Percentiles rank a stretch among this genome's conserved stretches.
phyloP scores from a whole-genome alignment of 2,797 vertebrate species.

The Lithobates pipiens region DNA sequence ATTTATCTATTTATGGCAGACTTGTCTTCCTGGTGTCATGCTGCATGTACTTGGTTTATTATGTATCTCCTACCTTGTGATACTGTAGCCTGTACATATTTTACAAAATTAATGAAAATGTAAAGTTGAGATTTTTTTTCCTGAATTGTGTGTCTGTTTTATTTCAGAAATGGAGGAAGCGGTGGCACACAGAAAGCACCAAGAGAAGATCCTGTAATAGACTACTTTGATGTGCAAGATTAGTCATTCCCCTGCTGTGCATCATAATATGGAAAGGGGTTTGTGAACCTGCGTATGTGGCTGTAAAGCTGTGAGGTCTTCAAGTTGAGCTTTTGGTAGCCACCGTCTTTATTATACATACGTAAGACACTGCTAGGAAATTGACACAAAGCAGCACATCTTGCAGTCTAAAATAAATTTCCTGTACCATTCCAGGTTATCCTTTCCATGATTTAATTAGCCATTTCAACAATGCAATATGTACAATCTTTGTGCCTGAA shows the following conservation, averaged over 20 bases:
- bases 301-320: constrained; percentile 19
- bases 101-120: too few species aligned
- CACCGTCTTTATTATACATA: not conserved
- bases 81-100: too few species aligned
- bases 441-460: constrained; percentile 2
- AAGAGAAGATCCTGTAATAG: constrained; percentile 90
- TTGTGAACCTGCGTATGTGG: constrained; percentile 16
- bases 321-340: constrained; percentile 25
- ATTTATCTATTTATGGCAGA: too few species aligned
- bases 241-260: constrained; percentile 63
- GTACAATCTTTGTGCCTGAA: constrained; percentile 14
- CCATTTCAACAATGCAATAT: constrained; percentile 6
- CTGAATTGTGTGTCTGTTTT: constrained; percentile 63
- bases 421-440: not conserved
- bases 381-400: not conserved
- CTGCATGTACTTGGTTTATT: too few species aligned
- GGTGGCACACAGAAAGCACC: constrained; percentile 82
- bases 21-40: too few species aligned
- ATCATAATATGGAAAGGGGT: not conserved
- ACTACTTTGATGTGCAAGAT: constrained; percentile 98
- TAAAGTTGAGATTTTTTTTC: too few species aligned
- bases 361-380: not conserved
- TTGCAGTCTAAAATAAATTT: constrained; percentile 13
- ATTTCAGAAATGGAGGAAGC: constrained; percentile 76
- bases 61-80: too few species aligned